These are phyloP conservation scores for Melangyna quadrimaculata DNA, from an alignment of 2,888 invertebrate genomes.

Conservation along the genomic window DNA sequence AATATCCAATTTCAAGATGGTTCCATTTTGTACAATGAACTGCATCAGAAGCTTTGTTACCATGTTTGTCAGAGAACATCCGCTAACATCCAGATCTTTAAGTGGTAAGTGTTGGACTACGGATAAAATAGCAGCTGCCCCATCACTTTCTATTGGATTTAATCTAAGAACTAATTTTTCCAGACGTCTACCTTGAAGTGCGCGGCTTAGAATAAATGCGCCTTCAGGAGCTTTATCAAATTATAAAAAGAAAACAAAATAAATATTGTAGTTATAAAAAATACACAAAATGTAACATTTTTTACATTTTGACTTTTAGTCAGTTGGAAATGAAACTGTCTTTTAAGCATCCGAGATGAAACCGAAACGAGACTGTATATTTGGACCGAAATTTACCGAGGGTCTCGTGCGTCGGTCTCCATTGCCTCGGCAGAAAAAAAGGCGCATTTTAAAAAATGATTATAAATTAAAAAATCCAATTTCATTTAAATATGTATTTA, in stretches of 20 bases:
- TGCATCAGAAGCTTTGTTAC: constrained; percentile 78
- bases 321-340: no score
- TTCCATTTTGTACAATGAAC: constrained; percentile 77
- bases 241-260: neutral
- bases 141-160: constrained; percentile 80
- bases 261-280: no score
- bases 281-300: no score
- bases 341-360: no score
- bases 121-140: constrained; percentile 78
- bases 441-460: no score
- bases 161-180: constrained; percentile 76
- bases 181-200: constrained; percentile 75
- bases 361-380: no score
- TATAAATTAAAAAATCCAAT: no score
- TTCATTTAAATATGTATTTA: no score
- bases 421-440: no score
- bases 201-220: constrained; percentile 77
- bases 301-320: no score
- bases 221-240: constrained; percentile 75
- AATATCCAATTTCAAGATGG: constrained; percentile 75
- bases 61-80: constrained; percentile 76
- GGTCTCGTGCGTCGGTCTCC: no score
- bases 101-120: constrained; percentile 76
- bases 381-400: no score
- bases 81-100: constrained; percentile 76